These are phyloP conservation scores for Papio anubis DNA, from an alignment of 2,113 vertebrate genomes.

Conservation along the genomic window DNA sequence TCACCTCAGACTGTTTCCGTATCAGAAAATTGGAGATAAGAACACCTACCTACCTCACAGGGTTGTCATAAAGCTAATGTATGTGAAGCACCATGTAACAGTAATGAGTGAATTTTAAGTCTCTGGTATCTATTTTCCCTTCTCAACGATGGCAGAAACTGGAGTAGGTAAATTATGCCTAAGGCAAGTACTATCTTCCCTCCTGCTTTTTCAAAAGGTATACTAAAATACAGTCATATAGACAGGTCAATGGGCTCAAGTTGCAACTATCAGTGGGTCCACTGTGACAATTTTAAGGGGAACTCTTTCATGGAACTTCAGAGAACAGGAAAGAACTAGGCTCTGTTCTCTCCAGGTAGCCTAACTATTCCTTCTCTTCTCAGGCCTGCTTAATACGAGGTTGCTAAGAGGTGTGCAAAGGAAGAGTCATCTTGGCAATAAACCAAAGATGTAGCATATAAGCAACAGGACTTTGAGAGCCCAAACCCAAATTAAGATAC, in stretches of 20 bases:
- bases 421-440: neutral
- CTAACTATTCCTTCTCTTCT: neutral
- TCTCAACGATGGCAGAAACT: neutral
- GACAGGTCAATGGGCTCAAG: neutral
- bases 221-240: neutral
- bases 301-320: neutral
- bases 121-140: neutral
- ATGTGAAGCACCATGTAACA: neutral
- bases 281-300: neutral
- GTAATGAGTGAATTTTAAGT: neutral
- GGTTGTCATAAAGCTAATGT: neutral
- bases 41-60: neutral
- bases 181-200: neutral
- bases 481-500: neutral
- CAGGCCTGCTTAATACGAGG: neutral
- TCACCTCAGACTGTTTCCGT: neutral
- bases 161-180: neutral
- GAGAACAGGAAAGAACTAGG: neutral
- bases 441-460: neutral
- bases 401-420: neutral
- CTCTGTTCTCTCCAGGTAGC: neutral
- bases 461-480: neutral
- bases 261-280: neutral
- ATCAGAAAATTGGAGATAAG: neutral
- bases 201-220: neutral